Evolutionary conservation across 2,888 invertebrate genomes (phyloP), one percentile per base, ranked within the genome.

Genomic region (Caradrina clavipalpis): DNA sequence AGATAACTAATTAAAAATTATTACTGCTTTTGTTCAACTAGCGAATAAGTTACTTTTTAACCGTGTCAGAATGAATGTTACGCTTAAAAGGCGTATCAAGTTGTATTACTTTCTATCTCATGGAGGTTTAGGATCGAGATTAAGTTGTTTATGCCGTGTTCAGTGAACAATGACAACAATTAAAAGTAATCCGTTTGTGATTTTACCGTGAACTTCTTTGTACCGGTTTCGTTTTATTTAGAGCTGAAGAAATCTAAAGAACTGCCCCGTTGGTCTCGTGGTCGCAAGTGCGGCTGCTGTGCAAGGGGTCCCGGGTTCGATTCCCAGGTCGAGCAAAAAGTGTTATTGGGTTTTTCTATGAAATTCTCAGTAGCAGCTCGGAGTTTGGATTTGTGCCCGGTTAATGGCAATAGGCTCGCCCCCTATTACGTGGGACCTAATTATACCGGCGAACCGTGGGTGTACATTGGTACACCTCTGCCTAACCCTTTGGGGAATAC

Each of bases 101-200:
- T 53, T 63, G 42, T 60, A 53, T 66, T 60, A 57, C 79, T 75
- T 78, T 71, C 66, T 57, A 64, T 54, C 59, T 47, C 53, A 60
- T 62, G 57, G 35, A 19, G 47, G 45, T 55, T 55, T 45, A 50
- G 39, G 51, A 39, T 53, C 35, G 15, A 65, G 60, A 71, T 67
- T 42, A 60, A 64, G 35, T 31, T 75, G 59, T 79, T 79, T 60
- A 17, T n/a, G n/a, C 53, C 45, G 35, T 60, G 55, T 60, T 66
- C 71, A 63, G n/a, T 75, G 71, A 78, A 78, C 71, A 64, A 78
- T 64, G 42, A 68, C 51, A 60, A 50, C 60, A 54, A 60, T 73
- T 73, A 63, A 59, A 76, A 53, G 58, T 50, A 56, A 78, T 73
- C 47, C 19, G 45, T 47, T 59, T 15, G n/a, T 51, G 42, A 56